Conservation (phyloP, 2,888 invertebrate species). For the Cantharis lateralis region DNA sequence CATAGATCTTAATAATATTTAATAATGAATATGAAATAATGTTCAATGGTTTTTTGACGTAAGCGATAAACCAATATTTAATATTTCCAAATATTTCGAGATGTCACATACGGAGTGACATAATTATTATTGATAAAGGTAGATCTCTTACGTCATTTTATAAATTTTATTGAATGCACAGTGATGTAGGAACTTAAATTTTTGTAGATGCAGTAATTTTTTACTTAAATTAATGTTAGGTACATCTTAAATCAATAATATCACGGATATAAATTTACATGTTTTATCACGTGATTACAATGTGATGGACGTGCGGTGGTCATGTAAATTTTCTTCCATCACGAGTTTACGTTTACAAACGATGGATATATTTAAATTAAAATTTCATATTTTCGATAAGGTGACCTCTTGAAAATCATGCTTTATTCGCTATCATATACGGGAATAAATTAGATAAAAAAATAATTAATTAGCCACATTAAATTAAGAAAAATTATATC, state of each 20-base stretch:
- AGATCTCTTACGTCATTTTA: neutral
- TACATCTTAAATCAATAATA: neutral
- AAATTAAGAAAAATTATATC: neutral
- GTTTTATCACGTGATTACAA: neutral
- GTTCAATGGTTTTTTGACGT: neutral
- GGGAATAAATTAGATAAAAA: neutral
- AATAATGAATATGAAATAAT: neutral
- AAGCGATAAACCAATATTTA: neutral
- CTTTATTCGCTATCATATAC: neutral
- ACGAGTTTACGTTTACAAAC: neutral
- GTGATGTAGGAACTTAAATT: too few species aligned
- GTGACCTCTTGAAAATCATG: neutral
- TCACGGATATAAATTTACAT: neutral
- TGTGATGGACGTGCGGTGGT: neutral
- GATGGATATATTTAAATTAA: neutral
- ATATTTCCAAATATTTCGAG: neutral
- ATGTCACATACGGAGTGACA: neutral
- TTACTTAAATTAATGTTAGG: too few species aligned
- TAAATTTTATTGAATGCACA: neutral
- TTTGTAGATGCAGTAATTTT: too few species aligned
- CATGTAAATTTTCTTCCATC: neutral
- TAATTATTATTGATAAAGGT: neutral
- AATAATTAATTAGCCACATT: neutral
- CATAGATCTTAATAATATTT: neutral
- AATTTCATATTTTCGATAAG: neutral